Percentiles rank a stretch among this genome's conserved stretches.
Conservation (phyloP, 2,113 vertebrate species). For the Callospermophilus lateralis region DNA sequence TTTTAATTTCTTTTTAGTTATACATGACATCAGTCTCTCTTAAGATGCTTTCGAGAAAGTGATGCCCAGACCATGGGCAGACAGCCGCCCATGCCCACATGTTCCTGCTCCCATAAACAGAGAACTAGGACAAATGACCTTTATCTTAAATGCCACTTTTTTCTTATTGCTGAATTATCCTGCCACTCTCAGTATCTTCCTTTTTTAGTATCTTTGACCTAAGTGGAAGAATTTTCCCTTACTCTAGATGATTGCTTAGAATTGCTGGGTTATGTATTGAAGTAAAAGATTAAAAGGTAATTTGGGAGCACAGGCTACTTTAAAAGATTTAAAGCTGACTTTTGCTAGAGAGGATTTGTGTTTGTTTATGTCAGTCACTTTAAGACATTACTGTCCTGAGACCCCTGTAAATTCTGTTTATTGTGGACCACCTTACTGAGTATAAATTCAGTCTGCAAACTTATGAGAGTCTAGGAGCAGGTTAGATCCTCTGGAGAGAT, state of each 20-base stretch:
- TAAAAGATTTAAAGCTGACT: constrained; percentile 13
- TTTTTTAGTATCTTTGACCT: neutral
- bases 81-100: neutral
- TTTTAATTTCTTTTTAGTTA: too few species aligned
- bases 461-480: neutral
- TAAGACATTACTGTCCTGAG: neutral
- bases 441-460: neutral
- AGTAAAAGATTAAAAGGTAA: neutral
- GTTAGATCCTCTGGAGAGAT: neutral
- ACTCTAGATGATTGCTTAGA: neutral
- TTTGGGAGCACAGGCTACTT: neutral
- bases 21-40: neutral
- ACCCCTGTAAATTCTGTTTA: constrained; percentile 16
- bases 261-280: neutral
- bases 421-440: neutral
- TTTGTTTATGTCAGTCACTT: constrained; percentile 48
- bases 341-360: constrained; percentile 44
- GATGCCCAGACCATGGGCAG: neutral
- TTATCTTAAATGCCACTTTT: neutral
- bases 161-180: neutral
- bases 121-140: neutral
- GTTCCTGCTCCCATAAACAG: neutral
- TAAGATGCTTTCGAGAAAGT: neutral
- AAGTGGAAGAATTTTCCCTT: neutral
- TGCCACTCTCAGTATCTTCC: neutral